These are phyloP conservation scores for Phataginus tricuspis DNA, from an alignment of 2,797 vertebrate genomes.

Conservation along the genomic window DNA sequence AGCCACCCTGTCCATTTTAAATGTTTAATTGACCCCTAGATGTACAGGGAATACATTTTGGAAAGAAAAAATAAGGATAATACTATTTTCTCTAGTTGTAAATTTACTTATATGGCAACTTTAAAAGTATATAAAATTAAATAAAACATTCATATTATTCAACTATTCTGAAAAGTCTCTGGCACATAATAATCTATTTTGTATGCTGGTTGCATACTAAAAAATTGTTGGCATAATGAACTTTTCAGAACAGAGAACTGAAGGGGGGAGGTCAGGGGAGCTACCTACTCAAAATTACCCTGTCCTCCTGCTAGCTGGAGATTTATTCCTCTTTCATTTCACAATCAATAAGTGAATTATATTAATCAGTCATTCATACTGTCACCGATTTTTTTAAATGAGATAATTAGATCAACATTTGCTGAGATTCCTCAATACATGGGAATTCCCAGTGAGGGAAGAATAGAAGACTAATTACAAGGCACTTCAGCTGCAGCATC, in stretches of 20 bases:
- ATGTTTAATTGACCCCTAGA: neutral
- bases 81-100: slow-evolving; percentile 3
- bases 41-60: neutral
- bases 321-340: slow-evolving; percentile 26
- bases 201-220: neutral
- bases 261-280: neutral
- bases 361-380: slow-evolving; percentile 46
- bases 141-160: neutral
- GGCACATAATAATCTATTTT: slow-evolving; percentile 7
- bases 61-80: neutral
- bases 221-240: neutral
- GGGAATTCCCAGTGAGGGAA: slow-evolving; percentile 39
- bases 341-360: slow-evolving; percentile 38
- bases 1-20: neutral
- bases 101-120: neutral
- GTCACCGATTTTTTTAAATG: slow-evolving; percentile 38
- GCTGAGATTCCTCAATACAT: neutral
- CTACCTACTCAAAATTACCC: slow-evolving; percentile 27
- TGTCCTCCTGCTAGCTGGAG: neutral
- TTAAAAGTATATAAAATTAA: neutral
- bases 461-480: slow-evolving; percentile 22
- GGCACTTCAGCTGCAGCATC: slow-evolving; percentile 10
- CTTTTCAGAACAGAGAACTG: slow-evolving; percentile 24
- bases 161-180: neutral
- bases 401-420: slow-evolving; percentile 61